Evolutionary conservation across 2,888 invertebrate species (phyloP), one percentile per base, ranked within the genome.

Genomic region (Folsomia manolachei): DNA sequence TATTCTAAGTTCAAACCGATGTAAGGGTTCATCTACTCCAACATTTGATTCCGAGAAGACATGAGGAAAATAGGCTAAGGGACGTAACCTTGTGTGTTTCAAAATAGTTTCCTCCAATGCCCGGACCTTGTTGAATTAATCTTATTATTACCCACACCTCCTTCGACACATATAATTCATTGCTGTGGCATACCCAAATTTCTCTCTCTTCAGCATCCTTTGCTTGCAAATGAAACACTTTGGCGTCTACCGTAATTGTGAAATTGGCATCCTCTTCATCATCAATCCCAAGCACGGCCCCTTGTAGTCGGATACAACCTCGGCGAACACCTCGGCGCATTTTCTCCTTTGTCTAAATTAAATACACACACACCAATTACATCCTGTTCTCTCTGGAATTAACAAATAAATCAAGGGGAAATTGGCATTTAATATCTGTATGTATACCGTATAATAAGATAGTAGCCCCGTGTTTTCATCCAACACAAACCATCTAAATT

Each of bases 221-320:
- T 23, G 98, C 97, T 89, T 99, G 98, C 85, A 99, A 97, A 85
- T 99, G 99, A 86, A 99, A 99, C 18, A 97, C 97, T 86, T 99
- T 99, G 82, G 97, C 95, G 85, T 99, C 99, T 66, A 97, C 97
- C 2, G 97, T 97, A 82, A 99, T 95, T 65, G 98, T 99, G 86
- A 99, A 99, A 2, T 97, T 97, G 83, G 97, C 95, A 85, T 99
- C 98, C 84, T 98, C 97, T 84, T 97, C 97, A 84, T 97, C 97
- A 83, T 99, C 98, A 81, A 99, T 99, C 64, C 99, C 99, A 82
- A 99, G 94, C 61, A 98, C 92, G 0, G 99, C 98, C 65, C 96
- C 97, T 85, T 95, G 91, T 61, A 99, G 87, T n/a, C 97, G 88
- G 39, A 99, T 97, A 86, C 98, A 98, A 69, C 99, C 98, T 77